Percentiles rank a stretch among this genome's conserved stretches.
Evolutionary conservation across 2,888 invertebrate species (phyloP).

Genomic region (Oligia fasciuncula): DNA sequence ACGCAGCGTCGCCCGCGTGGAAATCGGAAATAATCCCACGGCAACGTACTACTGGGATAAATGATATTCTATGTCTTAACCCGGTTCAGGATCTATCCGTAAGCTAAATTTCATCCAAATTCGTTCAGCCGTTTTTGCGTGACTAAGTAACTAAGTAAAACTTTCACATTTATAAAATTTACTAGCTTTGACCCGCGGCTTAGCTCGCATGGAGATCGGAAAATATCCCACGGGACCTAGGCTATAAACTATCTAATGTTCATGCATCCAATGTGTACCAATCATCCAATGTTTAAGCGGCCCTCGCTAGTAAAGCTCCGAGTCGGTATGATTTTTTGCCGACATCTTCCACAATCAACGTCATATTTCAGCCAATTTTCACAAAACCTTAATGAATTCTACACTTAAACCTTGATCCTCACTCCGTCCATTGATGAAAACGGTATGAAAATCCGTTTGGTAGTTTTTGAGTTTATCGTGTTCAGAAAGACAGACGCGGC

Average conservation of each 20-base stretch:
- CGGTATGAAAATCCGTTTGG: too few relatives aligned
- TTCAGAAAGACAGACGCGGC: not conserved
- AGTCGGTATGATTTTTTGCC: not conserved
- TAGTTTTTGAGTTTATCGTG: too few relatives aligned
- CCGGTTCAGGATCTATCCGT: not conserved
- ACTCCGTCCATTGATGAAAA: too few relatives aligned
- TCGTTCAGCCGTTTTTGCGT: not conserved
- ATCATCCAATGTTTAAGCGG: not conserved
- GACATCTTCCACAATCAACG: not conserved
- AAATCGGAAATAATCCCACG: too few relatives aligned
- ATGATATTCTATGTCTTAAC: not conserved
- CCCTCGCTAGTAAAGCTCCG: not conserved
- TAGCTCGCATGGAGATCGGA: not conserved
- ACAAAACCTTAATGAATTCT: too few relatives aligned
- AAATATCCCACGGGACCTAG: not conserved
- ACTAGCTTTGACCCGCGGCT: fast-evolving
- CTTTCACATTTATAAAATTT: not conserved
- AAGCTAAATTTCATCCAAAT: not conserved
- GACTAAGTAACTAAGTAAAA: too few relatives aligned
- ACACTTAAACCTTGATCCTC: too few relatives aligned
- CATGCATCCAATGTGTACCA: not conserved
- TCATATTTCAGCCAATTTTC: not conserved
- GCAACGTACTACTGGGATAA: not conserved
- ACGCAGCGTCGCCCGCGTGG: not conserved
- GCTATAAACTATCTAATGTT: not conserved